phyloP scores from a whole-genome alignment of 1,140 invertebrate species.

The Nebria ingens region DNA sequence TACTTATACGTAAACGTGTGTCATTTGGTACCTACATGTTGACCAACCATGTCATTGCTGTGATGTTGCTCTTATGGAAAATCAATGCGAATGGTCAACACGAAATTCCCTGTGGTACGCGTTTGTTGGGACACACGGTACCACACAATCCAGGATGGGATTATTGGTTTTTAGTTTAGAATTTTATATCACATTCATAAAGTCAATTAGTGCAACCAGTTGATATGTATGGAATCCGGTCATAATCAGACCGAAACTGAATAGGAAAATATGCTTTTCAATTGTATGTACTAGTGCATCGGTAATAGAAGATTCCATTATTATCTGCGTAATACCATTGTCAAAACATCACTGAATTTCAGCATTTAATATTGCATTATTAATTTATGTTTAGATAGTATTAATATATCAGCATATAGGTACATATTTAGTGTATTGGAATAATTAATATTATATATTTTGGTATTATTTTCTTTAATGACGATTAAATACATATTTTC shows the following conservation, averaged over 20 bases:
- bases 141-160: neutral
- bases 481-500: no score
- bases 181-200: neutral
- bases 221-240: neutral
- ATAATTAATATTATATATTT: no score
- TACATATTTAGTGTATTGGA: no score
- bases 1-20: no score
- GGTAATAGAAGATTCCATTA: no score
- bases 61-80: conserved; percentile 1
- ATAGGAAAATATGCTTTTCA: neutral
- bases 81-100: conserved; percentile 2
- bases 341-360: no score
- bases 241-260: neutral
- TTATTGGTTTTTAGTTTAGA: conserved; percentile 2
- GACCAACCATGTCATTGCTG: neutral
- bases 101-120: neutral
- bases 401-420: no score
- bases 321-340: no score
- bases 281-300: neutral
- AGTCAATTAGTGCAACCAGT: neutral
- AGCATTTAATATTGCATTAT: no score
- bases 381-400: no score
- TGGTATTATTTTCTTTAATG: no score
- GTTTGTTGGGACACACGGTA: neutral
- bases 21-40: no score